Conservation (phyloP, 2,113 vertebrate species). For the Myiopsitta monachus region DNA sequence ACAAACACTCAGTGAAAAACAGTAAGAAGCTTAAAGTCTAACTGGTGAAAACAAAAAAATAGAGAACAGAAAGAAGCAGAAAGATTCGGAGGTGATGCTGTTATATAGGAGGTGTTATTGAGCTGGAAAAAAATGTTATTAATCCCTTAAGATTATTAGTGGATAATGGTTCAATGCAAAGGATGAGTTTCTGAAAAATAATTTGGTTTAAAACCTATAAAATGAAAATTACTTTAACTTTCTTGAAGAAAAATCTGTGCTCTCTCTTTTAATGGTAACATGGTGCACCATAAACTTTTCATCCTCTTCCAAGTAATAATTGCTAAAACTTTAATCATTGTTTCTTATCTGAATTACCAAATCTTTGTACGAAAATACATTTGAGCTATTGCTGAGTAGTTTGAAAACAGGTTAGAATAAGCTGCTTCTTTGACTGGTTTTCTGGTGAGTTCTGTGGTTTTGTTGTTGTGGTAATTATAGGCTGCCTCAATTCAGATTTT, state of each 20-base stretch:
- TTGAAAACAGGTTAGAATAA: neutral
- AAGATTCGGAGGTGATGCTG: neutral
- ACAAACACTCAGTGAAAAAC: neutral
- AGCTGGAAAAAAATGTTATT: neutral
- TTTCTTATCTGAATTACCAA: neutral
- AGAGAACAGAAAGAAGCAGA: neutral
- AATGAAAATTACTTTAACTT: neutral
- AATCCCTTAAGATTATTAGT: neutral
- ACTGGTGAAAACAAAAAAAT: neutral
- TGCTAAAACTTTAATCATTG: neutral
- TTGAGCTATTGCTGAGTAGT: neutral
- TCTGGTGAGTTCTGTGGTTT: neutral
- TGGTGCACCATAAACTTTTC: neutral
- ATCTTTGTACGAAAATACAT: neutral
- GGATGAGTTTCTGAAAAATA: neutral
- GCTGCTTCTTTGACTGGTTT: neutral
- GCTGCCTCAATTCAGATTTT: slow-evolving; percentile 10
- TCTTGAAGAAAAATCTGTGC: neutral
- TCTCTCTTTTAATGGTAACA: neutral
- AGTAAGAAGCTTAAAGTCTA: neutral
- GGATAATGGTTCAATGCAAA: neutral
- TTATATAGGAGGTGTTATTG: neutral
- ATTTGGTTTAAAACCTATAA: neutral
- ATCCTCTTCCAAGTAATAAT: neutral
- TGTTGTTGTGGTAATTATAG: neutral